A percentile compares a stretch with the other conserved stretches of the same genome.
Conservation (phyloP, 2,113 vertebrate genomes). For the Pseudonaja textilis region DNA sequence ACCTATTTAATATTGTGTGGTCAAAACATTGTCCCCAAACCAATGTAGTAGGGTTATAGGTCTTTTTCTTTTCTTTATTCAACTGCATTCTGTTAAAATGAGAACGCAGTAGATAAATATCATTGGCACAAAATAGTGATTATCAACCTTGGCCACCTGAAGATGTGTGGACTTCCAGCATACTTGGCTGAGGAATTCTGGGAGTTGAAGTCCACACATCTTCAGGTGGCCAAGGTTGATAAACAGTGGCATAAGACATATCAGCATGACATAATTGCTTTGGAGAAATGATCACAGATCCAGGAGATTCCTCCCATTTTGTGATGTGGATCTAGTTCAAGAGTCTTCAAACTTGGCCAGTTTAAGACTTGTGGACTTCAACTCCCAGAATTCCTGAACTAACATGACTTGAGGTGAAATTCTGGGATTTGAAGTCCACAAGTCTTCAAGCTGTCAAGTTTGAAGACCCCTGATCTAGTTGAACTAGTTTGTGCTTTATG, state of each 20-base stretch:
- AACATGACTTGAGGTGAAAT: too few relatives aligned
- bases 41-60: conserved; percentile 28
- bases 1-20: not conserved
- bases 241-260: conserved; percentile 39
- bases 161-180: not conserved
- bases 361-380: too few relatives aligned
- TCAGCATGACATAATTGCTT: conserved; percentile 6
- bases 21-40: conserved; percentile 45
- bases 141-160: not conserved
- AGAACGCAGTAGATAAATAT: conserved; percentile 39
- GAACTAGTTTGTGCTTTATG: not conserved
- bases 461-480: too few relatives aligned
- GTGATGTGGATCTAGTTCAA: not conserved
- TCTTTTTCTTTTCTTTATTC: conserved; percentile 32
- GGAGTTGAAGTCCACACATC: not conserved
- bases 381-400: too few relatives aligned
- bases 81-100: not conserved
- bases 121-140: conserved; percentile 33
- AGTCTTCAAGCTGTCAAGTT: too few relatives aligned
- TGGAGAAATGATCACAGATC: not conserved
- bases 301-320: not conserved
- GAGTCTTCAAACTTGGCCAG: too few relatives aligned
- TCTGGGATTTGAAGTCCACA: too few relatives aligned
- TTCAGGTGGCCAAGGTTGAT: not conserved
- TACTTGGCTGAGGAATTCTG: not conserved